Evolutionary conservation across 2,113 vertebrate genomes (phyloP), one percentile per base, ranked within the genome.

Genomic region (Octodon degus): DNA sequence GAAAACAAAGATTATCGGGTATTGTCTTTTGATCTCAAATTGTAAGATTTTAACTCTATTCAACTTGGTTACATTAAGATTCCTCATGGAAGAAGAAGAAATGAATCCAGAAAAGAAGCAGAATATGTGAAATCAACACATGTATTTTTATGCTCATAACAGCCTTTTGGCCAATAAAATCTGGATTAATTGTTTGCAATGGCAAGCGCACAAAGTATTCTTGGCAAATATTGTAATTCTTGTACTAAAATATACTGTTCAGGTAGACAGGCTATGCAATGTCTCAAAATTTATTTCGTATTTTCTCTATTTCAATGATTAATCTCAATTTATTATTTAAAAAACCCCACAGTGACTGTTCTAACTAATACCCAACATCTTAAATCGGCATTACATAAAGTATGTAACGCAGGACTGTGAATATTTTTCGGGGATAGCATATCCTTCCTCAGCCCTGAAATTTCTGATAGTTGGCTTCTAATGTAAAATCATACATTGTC

Each of bases 381-480:
- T 98, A 95, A 67, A 93, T 97, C 95, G 97, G 37, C 53, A 40
- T 94, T 96, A 4, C 77, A 70, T 92, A 89, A 68, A 22, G 25
- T 62, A 91, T 83, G 27, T 96, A 95, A 19, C 22, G 60, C 1
- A 79, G 76, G 62, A 92, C 79, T 72, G 0, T 77, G 89, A 63
- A 89, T 96, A 91, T 97, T 98, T 97, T 96, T 93, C n/a, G 97
- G 94, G 93, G 90, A 94, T 84, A 97, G 93, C 93, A 92, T 0
- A 92, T 97, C 95, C 88, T 92, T 91, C 88, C 94, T 98, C 95
- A 86, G 55, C 14, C 62, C 47, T 97, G 89, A 96, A 97, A 97
- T 97, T 97, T 97, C 94, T 98, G 95, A 97, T 97, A 94, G 0
- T 70, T 98, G 97, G 97, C 96, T 92, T 93, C 95, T 97, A 89